A percentile compares a stretch with the other conserved stretches of the same genome.
Evolutionary conservation across 2,888 invertebrate genomes (phyloP).

Genomic region (Plagodis dolabraria): DNA sequence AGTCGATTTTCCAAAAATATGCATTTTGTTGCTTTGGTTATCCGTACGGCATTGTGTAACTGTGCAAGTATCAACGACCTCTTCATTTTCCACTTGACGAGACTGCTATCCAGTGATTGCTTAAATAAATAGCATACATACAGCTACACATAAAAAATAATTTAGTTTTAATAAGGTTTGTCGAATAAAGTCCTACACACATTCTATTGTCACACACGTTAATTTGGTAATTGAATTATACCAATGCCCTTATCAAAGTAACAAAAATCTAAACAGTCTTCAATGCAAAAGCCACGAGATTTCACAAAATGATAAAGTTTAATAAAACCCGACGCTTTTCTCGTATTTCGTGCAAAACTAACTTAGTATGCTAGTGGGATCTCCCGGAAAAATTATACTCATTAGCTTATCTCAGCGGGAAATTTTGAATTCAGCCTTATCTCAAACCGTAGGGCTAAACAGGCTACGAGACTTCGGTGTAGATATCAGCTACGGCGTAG

Average conservation of each 20-base stretch:
- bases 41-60: too few species aligned
- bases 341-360: slow-evolving; percentile 26
- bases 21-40: too few species aligned
- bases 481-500: slow-evolving; percentile 56
- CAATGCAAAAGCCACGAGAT: slow-evolving; percentile 4
- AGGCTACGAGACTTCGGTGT: slow-evolving; percentile 51
- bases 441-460: slow-evolving; percentile 58
- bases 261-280: background rate
- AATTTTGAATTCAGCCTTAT: slow-evolving; percentile 70
- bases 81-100: too few species aligned
- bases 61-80: too few species aligned
- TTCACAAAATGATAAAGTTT: slow-evolving; percentile 24
- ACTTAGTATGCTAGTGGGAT: slow-evolving; percentile 58
- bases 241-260: background rate
- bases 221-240: background rate
- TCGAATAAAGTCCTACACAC: too few species aligned
- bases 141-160: too few species aligned
- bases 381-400: slow-evolving; percentile 65
- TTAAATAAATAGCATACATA: too few species aligned
- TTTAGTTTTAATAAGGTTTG: too few species aligned
- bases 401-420: slow-evolving; percentile 68
- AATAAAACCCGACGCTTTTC: slow-evolving; percentile 30
- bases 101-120: too few species aligned
- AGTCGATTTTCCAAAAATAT: too few species aligned
- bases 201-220: too few species aligned